Conservation (phyloP, 2,888 invertebrate species). For the Cephalotes varians region DNA sequence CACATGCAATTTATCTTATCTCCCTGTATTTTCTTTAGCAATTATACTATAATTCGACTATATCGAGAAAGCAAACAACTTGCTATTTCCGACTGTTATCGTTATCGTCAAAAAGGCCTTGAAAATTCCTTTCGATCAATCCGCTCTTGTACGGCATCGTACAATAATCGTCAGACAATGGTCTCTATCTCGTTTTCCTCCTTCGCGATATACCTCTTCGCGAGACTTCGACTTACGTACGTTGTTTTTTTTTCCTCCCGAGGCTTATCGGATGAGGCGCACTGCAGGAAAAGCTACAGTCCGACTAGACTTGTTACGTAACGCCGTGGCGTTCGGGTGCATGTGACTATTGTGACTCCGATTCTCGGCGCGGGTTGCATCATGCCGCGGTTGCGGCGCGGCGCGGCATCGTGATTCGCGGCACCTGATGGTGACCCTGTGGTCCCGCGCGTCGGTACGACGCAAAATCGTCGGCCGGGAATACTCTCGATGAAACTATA, state of each 20-base stretch:
- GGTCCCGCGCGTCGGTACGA: neutral
- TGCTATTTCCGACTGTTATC: constrained; percentile 29
- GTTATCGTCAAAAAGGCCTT: neutral
- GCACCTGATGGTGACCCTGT: neutral
- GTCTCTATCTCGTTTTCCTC: neutral
- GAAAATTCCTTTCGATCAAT: neutral
- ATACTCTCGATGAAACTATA: neutral
- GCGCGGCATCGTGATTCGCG: neutral
- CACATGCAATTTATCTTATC: constrained; percentile 39
- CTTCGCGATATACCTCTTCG: neutral
- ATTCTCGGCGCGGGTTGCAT: constrained; percentile 55
- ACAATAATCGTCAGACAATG: no score
- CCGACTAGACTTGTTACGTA: constrained; percentile 57
- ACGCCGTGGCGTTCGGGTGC: constrained; percentile 44
- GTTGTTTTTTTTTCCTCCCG: neutral
- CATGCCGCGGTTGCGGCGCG: constrained; percentile 6
- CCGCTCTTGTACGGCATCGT: neutral
- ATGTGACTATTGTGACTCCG: constrained; percentile 59
- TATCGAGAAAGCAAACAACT: constrained; percentile 11
- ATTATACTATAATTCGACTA: neutral
- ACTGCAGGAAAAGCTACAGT: constrained; percentile 47
- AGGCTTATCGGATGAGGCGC: constrained; percentile 23
- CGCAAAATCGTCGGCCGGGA: constrained; percentile 14
- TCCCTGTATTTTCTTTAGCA: neutral
- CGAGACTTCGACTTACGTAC: neutral